These are phyloP conservation scores for Podarcis lilfordi DNA, from an alignment of 2,797 vertebrate genomes.

Conservation along the genomic window DNA sequence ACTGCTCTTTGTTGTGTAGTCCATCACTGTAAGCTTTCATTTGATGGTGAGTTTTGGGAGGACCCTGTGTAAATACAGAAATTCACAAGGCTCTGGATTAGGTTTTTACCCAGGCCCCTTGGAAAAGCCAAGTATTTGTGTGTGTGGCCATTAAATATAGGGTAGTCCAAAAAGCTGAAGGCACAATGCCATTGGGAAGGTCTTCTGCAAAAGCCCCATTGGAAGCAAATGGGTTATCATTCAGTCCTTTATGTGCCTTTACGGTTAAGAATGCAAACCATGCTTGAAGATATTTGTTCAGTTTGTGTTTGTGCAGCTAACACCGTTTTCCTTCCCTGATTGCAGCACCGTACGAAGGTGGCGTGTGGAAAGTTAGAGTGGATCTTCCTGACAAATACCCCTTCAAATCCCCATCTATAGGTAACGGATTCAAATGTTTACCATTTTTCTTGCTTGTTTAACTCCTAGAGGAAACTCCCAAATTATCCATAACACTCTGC, in stretches of 20 bases:
- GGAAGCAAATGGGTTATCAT: background rate
- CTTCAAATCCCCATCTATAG: constrained; percentile 99
- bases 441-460: background rate
- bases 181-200: background rate
- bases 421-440: constrained; percentile 71
- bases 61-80: too few relatives aligned
- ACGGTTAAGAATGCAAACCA: background rate
- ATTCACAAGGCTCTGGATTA: too few relatives aligned
- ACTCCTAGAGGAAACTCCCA: background rate
- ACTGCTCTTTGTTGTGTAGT: too few relatives aligned
- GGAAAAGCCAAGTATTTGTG: too few relatives aligned
- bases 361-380: constrained; percentile 98
- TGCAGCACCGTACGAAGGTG: constrained; percentile 93
- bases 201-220: too few relatives aligned
- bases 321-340: constrained; percentile 42
- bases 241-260: background rate
- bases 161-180: background rate
- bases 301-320: constrained; percentile 3
- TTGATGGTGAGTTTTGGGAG: too few relatives aligned
- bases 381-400: constrained; percentile 98
- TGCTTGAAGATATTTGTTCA: background rate
- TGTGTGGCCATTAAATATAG: background rate
- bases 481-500: background rate
- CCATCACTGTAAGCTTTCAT: too few relatives aligned
- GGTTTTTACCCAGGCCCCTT: too few relatives aligned